Base-by-base conservation (phyloP, 2,113 vertebrate genomes). In the Turnix velox region DNA sequence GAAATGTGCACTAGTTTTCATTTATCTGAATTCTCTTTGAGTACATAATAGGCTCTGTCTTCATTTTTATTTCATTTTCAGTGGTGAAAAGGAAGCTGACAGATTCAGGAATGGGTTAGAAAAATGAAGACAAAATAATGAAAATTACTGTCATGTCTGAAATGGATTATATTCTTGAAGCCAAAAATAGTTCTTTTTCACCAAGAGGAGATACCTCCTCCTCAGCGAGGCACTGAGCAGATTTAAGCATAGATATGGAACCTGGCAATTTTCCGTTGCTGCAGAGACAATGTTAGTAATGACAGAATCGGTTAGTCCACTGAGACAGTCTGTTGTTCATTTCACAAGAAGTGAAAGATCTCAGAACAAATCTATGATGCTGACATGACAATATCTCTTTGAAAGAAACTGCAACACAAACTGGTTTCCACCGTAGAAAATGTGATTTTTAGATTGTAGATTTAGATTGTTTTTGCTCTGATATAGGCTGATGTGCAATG, bases 141-240 rank as follows among this genome's bases (percentile, higher is more conserved):
- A 63, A 66, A 82, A 84, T 57, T 79, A 52, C 46, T 83, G 84
- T 61, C 45, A 55, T 79, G 43, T 83, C 14, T 4, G 35, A 84
- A 66, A 89, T 82, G 39, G 66, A 68, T 87, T 67, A 51, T 79
- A 59, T 69, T 84, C 39, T 87, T 77, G 48, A 91, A 89, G 82
- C 84, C 81, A 89, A 79, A 93, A 94, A 72, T 92, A 91, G 59
- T 89, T 90, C 68, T 37, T 54, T 94, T 95, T 96, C 67, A 87
- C 51, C 10, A 72, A 92, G 73, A 68, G 66, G 62, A 92, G 77
- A 49, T 93, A 69, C 28, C 57, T 88, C 61, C 71, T 85, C 89
- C 84, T 87, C 78, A 90, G 84, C 58, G 83, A 91, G 83, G 42
- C n/a, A 33, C 35, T 39, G 72, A 59, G 55, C 51, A 93, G 89